Percentiles rank a stretch among this genome's conserved stretches.
Conservation (phyloP, 2,113 vertebrate species). For the Riparia riparia region DNA sequence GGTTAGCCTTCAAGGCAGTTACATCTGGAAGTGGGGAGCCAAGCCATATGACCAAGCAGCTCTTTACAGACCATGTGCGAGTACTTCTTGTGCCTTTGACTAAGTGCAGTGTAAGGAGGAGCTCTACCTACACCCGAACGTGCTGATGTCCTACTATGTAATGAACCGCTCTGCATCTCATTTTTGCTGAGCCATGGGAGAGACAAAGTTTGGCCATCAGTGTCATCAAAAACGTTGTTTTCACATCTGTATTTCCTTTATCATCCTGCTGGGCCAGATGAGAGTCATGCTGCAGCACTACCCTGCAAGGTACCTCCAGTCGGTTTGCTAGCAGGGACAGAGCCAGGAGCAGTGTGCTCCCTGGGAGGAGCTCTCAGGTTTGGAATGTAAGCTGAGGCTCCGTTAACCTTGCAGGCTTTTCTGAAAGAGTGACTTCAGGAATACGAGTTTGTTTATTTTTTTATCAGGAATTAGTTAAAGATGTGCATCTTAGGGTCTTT, state of each 20-base stretch:
- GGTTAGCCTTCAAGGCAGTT: conserved; percentile 11
- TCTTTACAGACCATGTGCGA: background rate
- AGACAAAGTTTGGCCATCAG: background rate
- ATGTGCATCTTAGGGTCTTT: background rate
- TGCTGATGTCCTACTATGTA: rapidly evolving
- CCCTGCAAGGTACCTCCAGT: background rate
- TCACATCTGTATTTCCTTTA: background rate
- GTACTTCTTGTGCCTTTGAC: background rate
- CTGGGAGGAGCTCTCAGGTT: background rate
- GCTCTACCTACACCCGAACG: background rate
- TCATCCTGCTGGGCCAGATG: background rate
- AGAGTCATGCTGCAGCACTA: background rate
- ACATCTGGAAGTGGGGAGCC: conserved; percentile 32
- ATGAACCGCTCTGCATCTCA: background rate
- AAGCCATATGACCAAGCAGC: background rate
- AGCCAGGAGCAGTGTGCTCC: background rate
- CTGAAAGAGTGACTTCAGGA: conserved; percentile 23
- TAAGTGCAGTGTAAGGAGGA: background rate
- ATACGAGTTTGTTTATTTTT: background rate
- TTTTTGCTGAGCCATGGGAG: background rate
- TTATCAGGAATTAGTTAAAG: background rate
- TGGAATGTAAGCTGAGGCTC: background rate
- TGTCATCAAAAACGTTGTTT: background rate
- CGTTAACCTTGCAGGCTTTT: background rate
- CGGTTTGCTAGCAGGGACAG: rapidly evolving